A percentile compares a stretch with the other conserved stretches of the same genome.
Conservation (phyloP, 2,888 invertebrate genomes). For the Therioaphis trifolii region DNA sequence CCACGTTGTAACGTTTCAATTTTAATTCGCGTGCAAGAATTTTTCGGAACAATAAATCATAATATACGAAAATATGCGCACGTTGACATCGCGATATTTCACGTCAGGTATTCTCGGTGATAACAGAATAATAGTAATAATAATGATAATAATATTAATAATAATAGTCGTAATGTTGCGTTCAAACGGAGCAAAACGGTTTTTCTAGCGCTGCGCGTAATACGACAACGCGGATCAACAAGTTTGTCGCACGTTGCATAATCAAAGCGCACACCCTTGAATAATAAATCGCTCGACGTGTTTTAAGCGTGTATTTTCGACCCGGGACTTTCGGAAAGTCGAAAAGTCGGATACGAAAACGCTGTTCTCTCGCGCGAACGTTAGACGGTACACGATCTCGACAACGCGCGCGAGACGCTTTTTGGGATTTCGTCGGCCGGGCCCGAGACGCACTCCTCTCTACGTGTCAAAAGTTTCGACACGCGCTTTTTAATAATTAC, state of each 20-base stretch:
- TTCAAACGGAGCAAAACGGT: too few relatives aligned
- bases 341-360: conserved; percentile 39
- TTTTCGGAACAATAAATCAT: background rate
- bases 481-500: conserved; percentile 40
- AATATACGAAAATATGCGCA: too few relatives aligned
- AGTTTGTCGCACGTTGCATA: conserved; percentile 2
- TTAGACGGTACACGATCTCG: conserved; percentile 1
- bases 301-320: conserved; percentile 20
- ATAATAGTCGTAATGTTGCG: too few relatives aligned
- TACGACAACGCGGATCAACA: background rate
- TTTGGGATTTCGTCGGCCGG: conserved; percentile 15
- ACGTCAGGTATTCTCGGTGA: too few relatives aligned
- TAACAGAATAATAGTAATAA: too few relatives aligned
- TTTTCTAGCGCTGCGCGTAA: too few relatives aligned
- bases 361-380: conserved; percentile 10
- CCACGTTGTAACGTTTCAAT: background rate
- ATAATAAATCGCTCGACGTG: background rate
- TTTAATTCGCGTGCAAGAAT: background rate
- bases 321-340: background rate
- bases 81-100: too few relatives aligned
- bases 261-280: conserved; percentile 1
- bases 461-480: conserved; percentile 23
- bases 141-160: too few relatives aligned
- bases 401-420: background rate
- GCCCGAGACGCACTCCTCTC: background rate